These are phyloP conservation scores for Petrolisthes manimaculis DNA, from an alignment of 2,888 invertebrate genomes.

Conservation along the genomic window DNA sequence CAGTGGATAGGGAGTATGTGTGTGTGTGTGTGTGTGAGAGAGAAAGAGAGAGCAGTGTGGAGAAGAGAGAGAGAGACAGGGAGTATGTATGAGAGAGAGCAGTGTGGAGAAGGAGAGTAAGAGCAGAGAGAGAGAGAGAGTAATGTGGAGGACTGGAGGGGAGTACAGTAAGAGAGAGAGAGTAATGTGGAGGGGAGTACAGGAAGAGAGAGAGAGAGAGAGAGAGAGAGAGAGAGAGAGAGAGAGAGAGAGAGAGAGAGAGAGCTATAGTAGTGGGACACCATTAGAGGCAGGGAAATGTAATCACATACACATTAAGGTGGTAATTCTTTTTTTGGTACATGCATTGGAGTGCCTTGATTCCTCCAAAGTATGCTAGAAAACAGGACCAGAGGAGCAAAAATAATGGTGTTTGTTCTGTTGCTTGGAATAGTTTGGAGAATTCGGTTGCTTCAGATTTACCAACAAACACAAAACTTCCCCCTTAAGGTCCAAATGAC, in stretches of 20 bases:
- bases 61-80: neutral
- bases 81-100: neutral
- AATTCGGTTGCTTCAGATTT: no score
- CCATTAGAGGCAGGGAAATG: neutral
- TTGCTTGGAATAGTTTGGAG: no score
- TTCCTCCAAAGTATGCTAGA: no score
- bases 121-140: neutral
- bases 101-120: neutral
- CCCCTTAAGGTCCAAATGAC: no score
- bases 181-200: neutral
- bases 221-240: neutral
- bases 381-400: no score
- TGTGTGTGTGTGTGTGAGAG: constrained; percentile 20
- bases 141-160: neutral
- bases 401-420: no score
- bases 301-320: no score
- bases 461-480: no score
- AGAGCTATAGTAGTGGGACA: neutral
- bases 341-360: no score
- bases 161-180: neutral
- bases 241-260: neutral
- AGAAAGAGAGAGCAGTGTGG: neutral
- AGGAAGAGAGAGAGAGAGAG: neutral
- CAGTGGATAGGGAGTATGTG: constrained; percentile 5
- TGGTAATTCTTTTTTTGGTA: no score